A percentile compares a stretch with the other conserved stretches of the same genome.
These are phyloP conservation scores for Vanacampus margaritifer DNA, from an alignment of 2,113 vertebrate species.

Conservation along the genomic window DNA sequence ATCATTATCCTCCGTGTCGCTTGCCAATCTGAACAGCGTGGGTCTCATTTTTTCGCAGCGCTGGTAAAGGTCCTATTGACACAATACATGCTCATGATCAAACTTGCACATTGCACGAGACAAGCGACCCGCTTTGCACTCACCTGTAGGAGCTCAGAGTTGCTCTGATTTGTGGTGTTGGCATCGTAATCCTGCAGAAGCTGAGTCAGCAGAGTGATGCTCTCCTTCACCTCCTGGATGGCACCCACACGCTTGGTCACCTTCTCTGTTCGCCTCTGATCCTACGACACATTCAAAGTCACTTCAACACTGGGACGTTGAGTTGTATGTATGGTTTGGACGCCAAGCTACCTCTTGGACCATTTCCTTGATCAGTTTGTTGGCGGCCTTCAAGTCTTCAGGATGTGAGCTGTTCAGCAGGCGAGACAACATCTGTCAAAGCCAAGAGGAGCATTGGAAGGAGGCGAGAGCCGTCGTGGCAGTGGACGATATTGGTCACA, in stretches of 20 bases:
- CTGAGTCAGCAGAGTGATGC: constrained; percentile 87
- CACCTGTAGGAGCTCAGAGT: constrained; percentile 91
- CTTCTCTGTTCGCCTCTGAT: constrained; percentile 94
- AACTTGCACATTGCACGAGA: background rate
- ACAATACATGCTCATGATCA: background rate
- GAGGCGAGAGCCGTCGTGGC: background rate
- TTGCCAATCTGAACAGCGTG: constrained; percentile 92
- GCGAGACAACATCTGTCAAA: constrained; percentile 85
- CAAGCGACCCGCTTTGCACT: background rate
- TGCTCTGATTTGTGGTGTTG: constrained; percentile 69
- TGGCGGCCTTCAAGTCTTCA: constrained; percentile 95
- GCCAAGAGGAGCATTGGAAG: constrained; percentile 1
- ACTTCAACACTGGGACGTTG: background rate
- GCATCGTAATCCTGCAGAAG: constrained; percentile 86
- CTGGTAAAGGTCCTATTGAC: constrained; percentile 87
- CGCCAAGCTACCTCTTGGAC: constrained; percentile 90
- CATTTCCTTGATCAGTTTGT: constrained; percentile 99
- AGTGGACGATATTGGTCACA: background rate
- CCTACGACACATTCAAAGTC: constrained; percentile 56
- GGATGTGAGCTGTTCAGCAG: constrained; percentile 95
- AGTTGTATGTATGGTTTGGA: too few relatives aligned
- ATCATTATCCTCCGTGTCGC: constrained; percentile 97
- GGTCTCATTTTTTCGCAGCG: constrained; percentile 98
- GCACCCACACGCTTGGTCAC: constrained; percentile 91
- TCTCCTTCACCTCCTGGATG: constrained; percentile 96